phyloP scores from a whole-genome alignment of 2,797 vertebrate genomes.

The Cirrhinus mrigala region DNA sequence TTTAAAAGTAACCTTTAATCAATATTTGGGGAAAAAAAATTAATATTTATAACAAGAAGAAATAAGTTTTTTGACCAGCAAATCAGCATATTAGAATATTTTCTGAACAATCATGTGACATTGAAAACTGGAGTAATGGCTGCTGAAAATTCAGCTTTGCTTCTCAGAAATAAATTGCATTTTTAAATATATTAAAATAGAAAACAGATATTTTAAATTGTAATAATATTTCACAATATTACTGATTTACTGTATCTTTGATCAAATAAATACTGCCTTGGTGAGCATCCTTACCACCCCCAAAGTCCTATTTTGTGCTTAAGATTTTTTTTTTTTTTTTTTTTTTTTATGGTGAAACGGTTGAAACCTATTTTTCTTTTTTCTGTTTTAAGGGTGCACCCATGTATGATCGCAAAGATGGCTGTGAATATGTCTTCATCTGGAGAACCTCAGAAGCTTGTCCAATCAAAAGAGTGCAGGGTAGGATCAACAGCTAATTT shows the following conservation, averaged over 20 bases:
- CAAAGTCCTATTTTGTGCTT: not conserved
- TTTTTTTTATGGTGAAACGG: constrained; percentile 10
- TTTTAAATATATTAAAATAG: not conserved
- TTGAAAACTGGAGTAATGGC: no score
- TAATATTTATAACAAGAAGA: no score
- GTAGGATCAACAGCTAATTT: constrained; percentile 56
- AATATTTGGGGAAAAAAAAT: not conserved
- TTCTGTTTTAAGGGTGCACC: constrained; percentile 85
- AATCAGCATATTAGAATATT: no score
- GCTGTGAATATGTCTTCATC: constrained; percentile 92
- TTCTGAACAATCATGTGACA: no score
- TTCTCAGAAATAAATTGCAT: not conserved
- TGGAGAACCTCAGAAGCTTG: constrained; percentile 95
- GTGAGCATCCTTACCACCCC: no score
- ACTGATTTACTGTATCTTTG: not conserved
- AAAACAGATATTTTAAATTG: no score
- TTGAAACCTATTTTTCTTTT: constrained; percentile 4
- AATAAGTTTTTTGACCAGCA: no score
- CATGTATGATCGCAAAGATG: constrained; percentile 82
- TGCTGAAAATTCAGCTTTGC: not conserved
- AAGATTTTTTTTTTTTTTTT: not conserved
- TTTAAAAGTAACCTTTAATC: not conserved
- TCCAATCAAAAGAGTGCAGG: constrained; percentile 82
- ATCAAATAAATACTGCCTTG: not conserved
- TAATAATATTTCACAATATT: not conserved